Evolutionary conservation across 2,797 vertebrate genomes (phyloP).

Genomic region (Nyctibius grandis): DNA sequence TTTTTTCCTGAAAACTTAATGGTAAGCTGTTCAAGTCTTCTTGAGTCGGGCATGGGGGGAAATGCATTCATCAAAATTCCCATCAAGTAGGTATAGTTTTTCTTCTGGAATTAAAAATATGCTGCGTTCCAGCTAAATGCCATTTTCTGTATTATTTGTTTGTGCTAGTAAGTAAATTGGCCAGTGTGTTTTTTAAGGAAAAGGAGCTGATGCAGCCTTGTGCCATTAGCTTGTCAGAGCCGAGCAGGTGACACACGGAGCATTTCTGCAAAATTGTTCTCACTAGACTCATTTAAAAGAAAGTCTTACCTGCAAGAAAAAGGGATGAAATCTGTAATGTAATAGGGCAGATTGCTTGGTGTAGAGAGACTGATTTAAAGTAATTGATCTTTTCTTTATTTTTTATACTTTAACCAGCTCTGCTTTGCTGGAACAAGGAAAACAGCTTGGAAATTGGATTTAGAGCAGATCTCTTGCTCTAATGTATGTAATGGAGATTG

Average conservation of each 20-base stretch:
- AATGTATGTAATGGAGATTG: neutral
- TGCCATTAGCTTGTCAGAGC: slow-evolving; percentile 29
- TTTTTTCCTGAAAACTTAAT: neutral
- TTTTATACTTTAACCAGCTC: neutral
- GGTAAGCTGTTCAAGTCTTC: neutral
- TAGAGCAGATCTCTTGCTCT: neutral
- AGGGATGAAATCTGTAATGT: neutral
- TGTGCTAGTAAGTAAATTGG: slow-evolving; percentile 20
- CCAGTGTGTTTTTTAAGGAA: neutral
- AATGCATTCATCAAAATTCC: neutral
- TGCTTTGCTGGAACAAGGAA: neutral
- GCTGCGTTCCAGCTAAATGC: neutral
- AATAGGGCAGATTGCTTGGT: neutral
- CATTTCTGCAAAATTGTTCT: slow-evolving; percentile 21
- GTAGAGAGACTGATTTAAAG: neutral
- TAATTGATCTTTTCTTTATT: neutral
- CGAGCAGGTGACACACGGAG: neutral
- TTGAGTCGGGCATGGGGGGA: neutral
- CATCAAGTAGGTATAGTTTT: neutral
- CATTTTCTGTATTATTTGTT: slow-evolving; percentile 19
- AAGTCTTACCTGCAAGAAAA: neutral
- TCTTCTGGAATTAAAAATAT: neutral
- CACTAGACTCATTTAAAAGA: neutral
- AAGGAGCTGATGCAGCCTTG: neutral
- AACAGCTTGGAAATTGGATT: neutral